phyloP scores from a whole-genome alignment of 2,888 invertebrate genomes.

The Gastracanthus pulcherrimus region DNA sequence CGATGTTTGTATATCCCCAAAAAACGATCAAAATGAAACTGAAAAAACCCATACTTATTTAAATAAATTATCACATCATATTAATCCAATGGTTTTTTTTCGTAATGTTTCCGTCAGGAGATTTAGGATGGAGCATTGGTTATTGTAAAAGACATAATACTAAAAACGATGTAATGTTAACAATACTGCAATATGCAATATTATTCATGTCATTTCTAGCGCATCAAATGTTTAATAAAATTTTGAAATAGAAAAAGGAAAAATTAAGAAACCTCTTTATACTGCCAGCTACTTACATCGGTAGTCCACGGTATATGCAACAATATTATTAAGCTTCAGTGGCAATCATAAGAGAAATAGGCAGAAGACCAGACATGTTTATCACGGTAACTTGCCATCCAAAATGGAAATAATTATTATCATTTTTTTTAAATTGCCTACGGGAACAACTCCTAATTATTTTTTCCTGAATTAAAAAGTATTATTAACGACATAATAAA shows the following conservation, averaged over 20 bases:
- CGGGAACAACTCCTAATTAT: slow-evolving; percentile 35
- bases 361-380: background rate
- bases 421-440: slow-evolving; percentile 29
- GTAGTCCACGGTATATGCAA: background rate
- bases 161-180: background rate
- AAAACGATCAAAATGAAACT: background rate
- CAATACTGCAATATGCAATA: background rate
- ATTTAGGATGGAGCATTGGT: background rate
- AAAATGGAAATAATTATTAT: slow-evolving; percentile 51
- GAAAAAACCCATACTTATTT: background rate
- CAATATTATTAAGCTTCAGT: background rate
- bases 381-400: slow-evolving; percentile 22
- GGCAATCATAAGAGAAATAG: background rate
- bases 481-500: background rate
- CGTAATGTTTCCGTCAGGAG: background rate
- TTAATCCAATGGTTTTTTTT: background rate
- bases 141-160: background rate
- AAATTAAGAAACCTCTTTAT: background rate
- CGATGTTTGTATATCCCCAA: background rate
- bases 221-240: background rate
- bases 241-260: background rate
- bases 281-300: background rate
- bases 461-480: too few species aligned
- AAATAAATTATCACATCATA: too few species aligned
- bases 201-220: slow-evolving; percentile 14